Evolutionary conservation across 1,140 invertebrate genomes (phyloP).

Genomic region (Achroia grisella): DNA sequence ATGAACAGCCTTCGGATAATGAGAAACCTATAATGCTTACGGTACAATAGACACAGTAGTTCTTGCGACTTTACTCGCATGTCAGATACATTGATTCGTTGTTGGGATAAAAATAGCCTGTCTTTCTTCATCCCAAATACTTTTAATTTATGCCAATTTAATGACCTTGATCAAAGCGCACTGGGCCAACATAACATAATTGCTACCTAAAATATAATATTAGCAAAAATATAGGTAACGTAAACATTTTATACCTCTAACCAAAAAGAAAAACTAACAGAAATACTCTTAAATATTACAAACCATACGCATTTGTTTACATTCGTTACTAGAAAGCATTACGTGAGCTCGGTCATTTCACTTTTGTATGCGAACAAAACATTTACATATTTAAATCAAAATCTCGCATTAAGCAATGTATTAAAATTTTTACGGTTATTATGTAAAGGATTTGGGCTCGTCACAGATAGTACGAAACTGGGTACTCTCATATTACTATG

Average conservation of each 20-base stretch:
- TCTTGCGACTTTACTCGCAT: too few species aligned
- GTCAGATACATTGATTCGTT: too few species aligned
- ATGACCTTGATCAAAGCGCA: too few species aligned
- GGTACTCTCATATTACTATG: conserved; percentile 7
- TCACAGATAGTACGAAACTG: conserved; percentile 3
- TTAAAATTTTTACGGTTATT: conserved; percentile 6
- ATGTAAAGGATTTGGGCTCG: conserved; percentile 2
- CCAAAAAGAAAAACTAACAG: not conserved
- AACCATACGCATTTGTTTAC: not conserved
- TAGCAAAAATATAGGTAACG: too few species aligned
- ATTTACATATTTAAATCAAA: conserved; percentile 6
- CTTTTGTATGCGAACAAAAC: conserved; percentile 4
- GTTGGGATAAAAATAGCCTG: too few species aligned
- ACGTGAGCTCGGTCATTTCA: conserved; percentile 9
- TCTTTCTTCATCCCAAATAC: too few species aligned
- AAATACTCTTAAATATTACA: not conserved
- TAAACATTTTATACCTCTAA: not conserved
- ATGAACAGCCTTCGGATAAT: too few species aligned
- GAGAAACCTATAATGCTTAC: too few species aligned
- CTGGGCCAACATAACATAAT: too few species aligned
- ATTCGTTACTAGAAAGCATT: not conserved
- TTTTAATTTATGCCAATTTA: too few species aligned
- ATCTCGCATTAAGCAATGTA: conserved; percentile 5
- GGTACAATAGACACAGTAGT: too few species aligned
- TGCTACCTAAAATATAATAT: too few species aligned